Evolutionary conservation across 2,113 vertebrate genomes (phyloP).

Genomic region (Psephotus haematonotus): DNA sequence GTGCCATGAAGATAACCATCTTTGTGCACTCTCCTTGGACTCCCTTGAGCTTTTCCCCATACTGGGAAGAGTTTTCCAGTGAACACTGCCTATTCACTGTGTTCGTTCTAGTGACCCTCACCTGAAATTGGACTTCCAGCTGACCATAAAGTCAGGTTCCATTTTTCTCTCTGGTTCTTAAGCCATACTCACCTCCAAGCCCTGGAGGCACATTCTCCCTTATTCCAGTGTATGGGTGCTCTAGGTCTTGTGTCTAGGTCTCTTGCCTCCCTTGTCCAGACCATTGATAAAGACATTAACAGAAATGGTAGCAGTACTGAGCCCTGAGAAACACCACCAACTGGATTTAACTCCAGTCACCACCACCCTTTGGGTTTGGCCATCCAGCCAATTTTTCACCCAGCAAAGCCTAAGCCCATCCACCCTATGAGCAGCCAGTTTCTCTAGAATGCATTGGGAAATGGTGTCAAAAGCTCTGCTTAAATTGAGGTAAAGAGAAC

Average conservation of each 20-base stretch:
- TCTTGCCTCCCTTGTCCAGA: background rate
- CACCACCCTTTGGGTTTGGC: background rate
- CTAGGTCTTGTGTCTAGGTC: background rate
- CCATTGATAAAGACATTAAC: background rate
- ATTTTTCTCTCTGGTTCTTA: background rate
- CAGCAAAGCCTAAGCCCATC: background rate
- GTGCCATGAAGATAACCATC: no score
- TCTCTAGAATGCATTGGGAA: background rate
- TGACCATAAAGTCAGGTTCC: background rate
- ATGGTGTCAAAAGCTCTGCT: background rate
- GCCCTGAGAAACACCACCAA: background rate
- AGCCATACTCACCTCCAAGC: background rate
- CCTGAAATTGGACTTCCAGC: background rate
- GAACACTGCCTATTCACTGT: background rate
- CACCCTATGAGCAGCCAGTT: background rate
- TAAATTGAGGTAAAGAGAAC: background rate
- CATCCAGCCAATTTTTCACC: background rate
- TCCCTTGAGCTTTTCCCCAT: background rate
- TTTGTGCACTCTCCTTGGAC: background rate
- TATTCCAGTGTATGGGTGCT: accelerated
- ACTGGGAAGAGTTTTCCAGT: background rate
- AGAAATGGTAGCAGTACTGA: background rate
- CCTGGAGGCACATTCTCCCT: background rate
- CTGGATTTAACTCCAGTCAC: background rate
- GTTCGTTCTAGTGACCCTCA: background rate